Evolutionary conservation across 2,888 invertebrate genomes (phyloP).

Genomic region (Cheilosia variabilis): DNA sequence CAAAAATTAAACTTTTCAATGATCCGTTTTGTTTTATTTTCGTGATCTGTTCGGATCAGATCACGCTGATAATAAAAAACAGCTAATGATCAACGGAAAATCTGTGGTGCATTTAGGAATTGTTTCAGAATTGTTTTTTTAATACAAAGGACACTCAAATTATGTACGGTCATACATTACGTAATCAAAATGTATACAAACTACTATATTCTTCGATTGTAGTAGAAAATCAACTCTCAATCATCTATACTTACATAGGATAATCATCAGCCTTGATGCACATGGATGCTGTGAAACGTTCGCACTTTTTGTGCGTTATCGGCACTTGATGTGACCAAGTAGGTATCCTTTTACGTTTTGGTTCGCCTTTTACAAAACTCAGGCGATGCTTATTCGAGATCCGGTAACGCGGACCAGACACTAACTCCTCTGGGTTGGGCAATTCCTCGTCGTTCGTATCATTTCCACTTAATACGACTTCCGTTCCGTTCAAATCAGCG

Average conservation of each 20-base stretch:
- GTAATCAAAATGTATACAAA: no score
- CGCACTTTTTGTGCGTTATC: constrained; percentile 84
- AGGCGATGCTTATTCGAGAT: constrained; percentile 77
- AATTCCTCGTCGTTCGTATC: constrained; percentile 77
- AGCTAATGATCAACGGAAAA: no score
- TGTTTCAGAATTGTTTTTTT: no score
- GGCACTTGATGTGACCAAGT: constrained; percentile 58
- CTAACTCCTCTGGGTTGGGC: constrained; percentile 82
- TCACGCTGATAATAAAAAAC: no score
- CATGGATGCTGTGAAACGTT: constrained; percentile 89
- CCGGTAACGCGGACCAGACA: constrained; percentile 80
- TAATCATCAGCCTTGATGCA: constrained; percentile 90
- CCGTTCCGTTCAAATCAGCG: constrained; percentile 81
- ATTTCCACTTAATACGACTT: constrained; percentile 68
- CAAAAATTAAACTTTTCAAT: no score
- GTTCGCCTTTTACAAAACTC: constrained; percentile 64
- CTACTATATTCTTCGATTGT: no score
- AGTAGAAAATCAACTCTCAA: no score
- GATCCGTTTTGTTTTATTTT: no score
- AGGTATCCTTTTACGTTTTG: constrained; percentile 80
- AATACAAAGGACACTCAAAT: no score
- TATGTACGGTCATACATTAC: no score
- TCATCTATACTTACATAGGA: constrained; percentile 87
- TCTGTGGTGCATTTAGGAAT: no score
- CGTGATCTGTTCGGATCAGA: no score